These are phyloP conservation scores for Watersipora subatra DNA, from an alignment of 1,140 invertebrate species.

Conservation along the genomic window DNA sequence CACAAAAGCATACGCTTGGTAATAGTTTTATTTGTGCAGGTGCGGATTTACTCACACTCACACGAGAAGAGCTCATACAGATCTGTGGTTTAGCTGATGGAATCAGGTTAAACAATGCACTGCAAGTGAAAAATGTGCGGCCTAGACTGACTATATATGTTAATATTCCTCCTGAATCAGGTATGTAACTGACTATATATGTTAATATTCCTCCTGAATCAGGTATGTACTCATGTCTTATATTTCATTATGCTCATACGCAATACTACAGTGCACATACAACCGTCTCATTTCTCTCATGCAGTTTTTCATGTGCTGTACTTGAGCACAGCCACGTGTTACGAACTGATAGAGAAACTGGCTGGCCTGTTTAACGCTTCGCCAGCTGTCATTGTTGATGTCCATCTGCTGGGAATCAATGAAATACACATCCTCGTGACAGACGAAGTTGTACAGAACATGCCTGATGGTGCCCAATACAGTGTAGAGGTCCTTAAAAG, in stretches of 20 bases:
- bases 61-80: slow-evolving; percentile 77
- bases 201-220: slow-evolving; percentile 50
- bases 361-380: slow-evolving; percentile 46
- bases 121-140: slow-evolving; percentile 57
- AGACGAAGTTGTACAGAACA: slow-evolving; percentile 47
- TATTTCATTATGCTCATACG: neutral
- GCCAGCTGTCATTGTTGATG: slow-evolving; percentile 47
- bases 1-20: no score
- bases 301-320: slow-evolving; percentile 64
- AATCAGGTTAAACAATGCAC: slow-evolving; percentile 77
- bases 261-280: neutral
- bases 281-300: neutral
- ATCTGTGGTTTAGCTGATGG: slow-evolving; percentile 79
- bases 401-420: slow-evolving; percentile 59
- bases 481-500: slow-evolving; percentile 2
- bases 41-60: slow-evolving; percentile 68
- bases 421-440: slow-evolving; percentile 60
- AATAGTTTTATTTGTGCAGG: slow-evolving; percentile 30
- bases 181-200: slow-evolving; percentile 51
- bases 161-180: slow-evolving; percentile 47
- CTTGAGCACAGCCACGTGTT: slow-evolving; percentile 52
- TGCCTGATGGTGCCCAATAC: neutral
- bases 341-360: slow-evolving; percentile 55
- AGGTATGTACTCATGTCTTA: slow-evolving; percentile 19
- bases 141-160: slow-evolving; percentile 68